These are phyloP conservation scores for Phyllopteryx taeniolatus DNA, from an alignment of 2,113 vertebrate genomes.

Conservation along the genomic window DNA sequence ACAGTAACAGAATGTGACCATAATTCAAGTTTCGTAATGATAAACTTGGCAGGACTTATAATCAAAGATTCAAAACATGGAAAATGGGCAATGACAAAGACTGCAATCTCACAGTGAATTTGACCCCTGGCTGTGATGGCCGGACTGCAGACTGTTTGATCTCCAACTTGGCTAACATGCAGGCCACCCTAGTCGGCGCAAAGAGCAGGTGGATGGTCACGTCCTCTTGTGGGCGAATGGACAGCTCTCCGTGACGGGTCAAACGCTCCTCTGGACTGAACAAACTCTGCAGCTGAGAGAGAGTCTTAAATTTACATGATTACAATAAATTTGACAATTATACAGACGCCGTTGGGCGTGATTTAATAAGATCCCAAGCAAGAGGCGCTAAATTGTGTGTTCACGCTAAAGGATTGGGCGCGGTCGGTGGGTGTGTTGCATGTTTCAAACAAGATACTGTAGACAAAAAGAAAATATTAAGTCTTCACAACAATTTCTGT, in stretches of 20 bases:
- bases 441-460: no score
- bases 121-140: slow-evolving; percentile 83
- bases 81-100: background rate
- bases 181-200: slow-evolving; percentile 86
- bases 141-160: slow-evolving; percentile 87
- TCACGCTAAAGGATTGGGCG: no score
- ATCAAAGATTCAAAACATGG: background rate
- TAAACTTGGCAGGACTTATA: background rate
- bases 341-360: background rate
- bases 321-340: background rate
- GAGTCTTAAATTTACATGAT: background rate
- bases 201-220: slow-evolving; percentile 83
- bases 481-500: background rate
- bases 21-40: background rate
- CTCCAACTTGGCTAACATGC: slow-evolving; percentile 92
- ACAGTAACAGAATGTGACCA: background rate
- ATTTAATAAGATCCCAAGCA: no score
- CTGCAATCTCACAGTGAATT: slow-evolving; percentile 85
- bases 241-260: slow-evolving; percentile 83
- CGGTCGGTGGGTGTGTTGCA: no score
- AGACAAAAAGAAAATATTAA: no score
- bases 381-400: no score
- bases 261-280: slow-evolving; percentile 87
- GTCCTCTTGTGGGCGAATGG: slow-evolving; percentile 86
- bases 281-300: slow-evolving; percentile 83